A percentile compares a stretch with the other conserved stretches of the same genome.
These are phyloP conservation scores for Chloromyia formosa DNA, from an alignment of 2,888 invertebrate species.

Conservation along the genomic window DNA sequence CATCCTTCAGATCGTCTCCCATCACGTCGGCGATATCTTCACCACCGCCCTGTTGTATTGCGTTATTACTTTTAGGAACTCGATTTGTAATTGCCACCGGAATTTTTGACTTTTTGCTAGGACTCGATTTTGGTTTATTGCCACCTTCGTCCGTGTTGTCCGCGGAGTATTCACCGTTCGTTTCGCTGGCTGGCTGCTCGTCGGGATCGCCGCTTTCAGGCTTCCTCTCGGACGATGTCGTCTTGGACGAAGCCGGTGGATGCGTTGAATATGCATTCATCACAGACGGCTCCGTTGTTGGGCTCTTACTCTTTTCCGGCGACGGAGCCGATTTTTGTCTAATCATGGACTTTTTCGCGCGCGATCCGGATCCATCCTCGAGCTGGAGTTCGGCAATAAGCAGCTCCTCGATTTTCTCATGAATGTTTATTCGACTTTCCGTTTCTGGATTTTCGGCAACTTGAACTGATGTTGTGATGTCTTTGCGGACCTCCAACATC, in stretches of 20 bases:
- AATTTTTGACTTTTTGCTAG: constrained; percentile 63
- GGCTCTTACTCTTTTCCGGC: constrained; percentile 48
- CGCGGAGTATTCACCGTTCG: constrained; percentile 52
- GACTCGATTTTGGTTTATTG: constrained; percentile 56
- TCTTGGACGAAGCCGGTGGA: constrained; percentile 58
- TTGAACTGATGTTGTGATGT: background rate
- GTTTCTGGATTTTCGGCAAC: constrained; percentile 48
- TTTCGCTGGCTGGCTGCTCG: constrained; percentile 51
- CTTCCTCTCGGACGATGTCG: constrained; percentile 13
- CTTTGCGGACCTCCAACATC: constrained; percentile 54
- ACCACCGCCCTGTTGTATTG: constrained; percentile 61
- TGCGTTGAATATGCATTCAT: constrained; percentile 60
- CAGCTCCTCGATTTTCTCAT: constrained; percentile 61
- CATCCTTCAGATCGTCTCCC: constrained; percentile 60
- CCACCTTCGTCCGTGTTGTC: constrained; percentile 37
- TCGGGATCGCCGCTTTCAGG: constrained; percentile 2
- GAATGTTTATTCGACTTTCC: constrained; percentile 53
- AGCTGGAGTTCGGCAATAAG: constrained; percentile 62
- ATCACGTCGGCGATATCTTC: constrained; percentile 62
- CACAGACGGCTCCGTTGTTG: constrained; percentile 45
- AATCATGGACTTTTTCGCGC: constrained; percentile 51
- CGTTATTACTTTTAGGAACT: constrained; percentile 46
- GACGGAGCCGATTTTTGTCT: constrained; percentile 62
- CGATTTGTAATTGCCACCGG: constrained; percentile 59
- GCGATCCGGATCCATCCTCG: constrained; percentile 57